Conservation (phyloP, 2,113 vertebrate genomes). For the Oncorhynchus masou region DNA sequence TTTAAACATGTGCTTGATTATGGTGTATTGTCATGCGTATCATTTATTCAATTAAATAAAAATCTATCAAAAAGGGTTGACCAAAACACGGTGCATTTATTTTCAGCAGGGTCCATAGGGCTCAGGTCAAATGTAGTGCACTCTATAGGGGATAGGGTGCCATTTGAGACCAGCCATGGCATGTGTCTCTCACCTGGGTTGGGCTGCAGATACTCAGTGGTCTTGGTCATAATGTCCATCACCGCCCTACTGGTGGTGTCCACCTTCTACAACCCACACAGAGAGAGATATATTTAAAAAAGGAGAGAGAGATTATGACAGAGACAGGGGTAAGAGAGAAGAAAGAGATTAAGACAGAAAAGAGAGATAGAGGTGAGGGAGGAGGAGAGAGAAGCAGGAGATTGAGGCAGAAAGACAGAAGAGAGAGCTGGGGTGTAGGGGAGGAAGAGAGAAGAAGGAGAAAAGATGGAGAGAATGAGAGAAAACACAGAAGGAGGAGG, state of each 20-base stretch:
- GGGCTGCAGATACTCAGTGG: slow-evolving; percentile 96
- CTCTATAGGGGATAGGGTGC: too few species aligned
- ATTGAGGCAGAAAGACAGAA: background rate
- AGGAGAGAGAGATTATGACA: background rate
- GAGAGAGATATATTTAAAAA: background rate
- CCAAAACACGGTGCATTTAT: too few species aligned
- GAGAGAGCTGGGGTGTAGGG: background rate
- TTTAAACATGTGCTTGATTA: too few species aligned
- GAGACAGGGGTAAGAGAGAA: background rate
- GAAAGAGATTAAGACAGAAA: background rate
- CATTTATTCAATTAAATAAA: too few species aligned
- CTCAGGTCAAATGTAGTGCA: too few species aligned
- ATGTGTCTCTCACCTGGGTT: slow-evolving; percentile 84
- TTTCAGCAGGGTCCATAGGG: too few species aligned
- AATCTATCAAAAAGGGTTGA: too few species aligned
- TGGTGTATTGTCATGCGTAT: too few species aligned
- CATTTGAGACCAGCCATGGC: too few species aligned
- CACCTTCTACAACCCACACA: slow-evolving; percentile 80
- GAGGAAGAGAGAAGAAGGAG: background rate
- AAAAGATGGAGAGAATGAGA: background rate
- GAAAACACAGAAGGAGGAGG: background rate
- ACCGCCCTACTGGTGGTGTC: slow-evolving; percentile 92
- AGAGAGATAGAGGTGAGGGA: background rate
- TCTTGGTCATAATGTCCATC: slow-evolving; percentile 96
- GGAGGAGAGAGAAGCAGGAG: too few species aligned